Base-by-base conservation (phyloP, 1,140 invertebrate genomes). In the Lasioglossum albipes region DNA sequence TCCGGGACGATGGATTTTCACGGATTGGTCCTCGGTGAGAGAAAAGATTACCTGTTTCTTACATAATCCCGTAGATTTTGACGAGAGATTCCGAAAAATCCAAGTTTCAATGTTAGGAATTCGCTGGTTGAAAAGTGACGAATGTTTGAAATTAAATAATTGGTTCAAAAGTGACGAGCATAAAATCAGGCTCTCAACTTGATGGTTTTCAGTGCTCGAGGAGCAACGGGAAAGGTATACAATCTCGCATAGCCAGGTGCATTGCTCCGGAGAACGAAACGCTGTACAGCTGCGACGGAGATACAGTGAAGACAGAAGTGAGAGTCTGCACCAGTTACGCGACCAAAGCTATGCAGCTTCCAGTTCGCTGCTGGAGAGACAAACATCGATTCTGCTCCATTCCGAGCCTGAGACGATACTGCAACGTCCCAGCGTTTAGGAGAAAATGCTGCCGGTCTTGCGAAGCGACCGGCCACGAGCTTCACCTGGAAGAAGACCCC, bases 161-260 rank as follows among this genome's bases (percentile, higher is more conserved):
- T 27, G 0, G 27, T 27, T 27, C 27, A 1, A 27, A 27, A 27
- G 27, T 27, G 0, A 27, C 27, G 27, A 27, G 1, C 1, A 27
- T 27, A 27, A 27, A 27, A 27, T 27, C 1, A 1, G 1, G 27
- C 27, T 1, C 27, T 1, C 1, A 27, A 27, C 27, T 27, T 27
- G 0, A 27, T 61, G 54, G 83, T 72, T 36, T 71, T 90, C 93
- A 98, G 97, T 98, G 97, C 93, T 97, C 97, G 0, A 92, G 94
- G 57, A 95, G 94, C 10, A 98, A 97, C 93, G 97, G 97, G 0
- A 92, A 94, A 72, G 97, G 97, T 0, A 87, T 95, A 3, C 95
- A 96, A 59, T 93, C 93, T 2, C 93, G 96, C 16, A 93, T 94
- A 10, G 95, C 97, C 1, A 92, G 93, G 1, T 98, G 97, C 91